phyloP scores from a whole-genome alignment of 2,797 vertebrate genomes.

The Takifugu ocellatus region DNA sequence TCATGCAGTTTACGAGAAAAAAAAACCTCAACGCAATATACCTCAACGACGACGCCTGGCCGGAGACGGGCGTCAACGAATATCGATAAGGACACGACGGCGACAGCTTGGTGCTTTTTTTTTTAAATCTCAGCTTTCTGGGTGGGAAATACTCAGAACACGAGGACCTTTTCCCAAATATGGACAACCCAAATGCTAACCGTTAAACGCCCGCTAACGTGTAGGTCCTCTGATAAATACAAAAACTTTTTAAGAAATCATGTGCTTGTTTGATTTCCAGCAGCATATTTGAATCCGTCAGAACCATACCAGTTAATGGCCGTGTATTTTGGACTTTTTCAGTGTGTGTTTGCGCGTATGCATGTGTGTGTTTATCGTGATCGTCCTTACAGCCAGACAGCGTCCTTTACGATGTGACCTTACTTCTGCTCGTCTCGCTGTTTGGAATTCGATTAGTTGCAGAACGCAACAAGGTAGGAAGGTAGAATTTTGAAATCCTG shows the following conservation, averaged over 20 bases:
- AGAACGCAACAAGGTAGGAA: conserved; percentile 90
- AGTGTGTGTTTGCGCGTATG: conserved; percentile 46
- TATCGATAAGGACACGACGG: conserved; percentile 76
- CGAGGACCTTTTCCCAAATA: conserved; percentile 14
- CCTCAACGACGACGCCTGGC: conserved; percentile 56
- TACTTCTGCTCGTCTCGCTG: conserved; percentile 84
- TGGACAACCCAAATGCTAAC: conserved; percentile 37
- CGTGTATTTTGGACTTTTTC: conserved; percentile 58
- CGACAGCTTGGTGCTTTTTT: conserved; percentile 72
- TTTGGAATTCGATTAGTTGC: conserved; percentile 78
- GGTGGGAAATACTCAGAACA: no score
- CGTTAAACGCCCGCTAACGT: conserved; percentile 42
- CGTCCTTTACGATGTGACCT: conserved; percentile 89
- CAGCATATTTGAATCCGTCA: conserved; percentile 69
- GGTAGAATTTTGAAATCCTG: conserved; percentile 91
- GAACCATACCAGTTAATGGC: conserved; percentile 81
- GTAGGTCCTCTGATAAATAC: conserved; percentile 68
- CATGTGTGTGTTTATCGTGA: conserved; percentile 57
- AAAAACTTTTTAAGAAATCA: conserved; percentile 77
- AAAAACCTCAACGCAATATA: conserved; percentile 63
- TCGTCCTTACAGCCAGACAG: conserved; percentile 84
- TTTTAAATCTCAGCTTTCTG: neutral
- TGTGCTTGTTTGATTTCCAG: conserved; percentile 81
- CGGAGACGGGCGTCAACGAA: conserved; percentile 64
- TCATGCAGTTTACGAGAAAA: conserved; percentile 80